Base-by-base conservation (phyloP, 2,888 invertebrate genomes). In the Alcis repandata region DNA sequence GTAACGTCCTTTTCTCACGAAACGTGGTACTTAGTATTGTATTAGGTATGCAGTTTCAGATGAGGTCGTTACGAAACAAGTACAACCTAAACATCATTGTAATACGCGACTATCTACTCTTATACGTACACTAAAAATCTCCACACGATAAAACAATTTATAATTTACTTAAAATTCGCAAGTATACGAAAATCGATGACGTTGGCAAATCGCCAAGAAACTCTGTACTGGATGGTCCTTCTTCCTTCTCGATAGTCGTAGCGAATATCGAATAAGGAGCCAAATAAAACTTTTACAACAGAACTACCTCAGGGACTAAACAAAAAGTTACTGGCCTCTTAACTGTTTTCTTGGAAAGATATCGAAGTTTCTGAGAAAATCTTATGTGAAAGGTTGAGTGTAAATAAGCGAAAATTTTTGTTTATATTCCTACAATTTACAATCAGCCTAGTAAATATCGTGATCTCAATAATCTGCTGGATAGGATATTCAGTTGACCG, bases 171-270 rank as follows among this genome's bases (percentile, higher is more conserved):
- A 40, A n/a, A 53, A 59, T 59, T 69, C 57, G 57, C 59, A 62
- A 63, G 64, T 67, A 57, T 64, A 64, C 58, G 67, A 76, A 80
- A 82, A 84, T 84, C 82, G 75, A 84, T 84, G 72, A 40, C 17
- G 71, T 79, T 84, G 83, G 84, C 84, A 54, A 70, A 58, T 70
- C 57, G 69, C 83, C 82, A 84, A 81, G 62, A 59, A 59, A 58
- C 38, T 57, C 45, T 45, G 45, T 46, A 60, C 33, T 46, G 60
- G 38, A 56, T 63, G 63, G 61, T 67, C 61, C 59, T 67, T 60
- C 54, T 27, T 61, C 58, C 49, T 56, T 54, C 45, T 51, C 46
- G 58, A 20, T 43, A 13, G 17, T 33, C 17, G 49, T 49, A 17
- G 9, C 19, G 52, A 33, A 49, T 54, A 40, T 11, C 45, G 15